Evolutionary conservation across 2,888 invertebrate species (phyloP).

Genomic region (Thymelicus lineola): DNA sequence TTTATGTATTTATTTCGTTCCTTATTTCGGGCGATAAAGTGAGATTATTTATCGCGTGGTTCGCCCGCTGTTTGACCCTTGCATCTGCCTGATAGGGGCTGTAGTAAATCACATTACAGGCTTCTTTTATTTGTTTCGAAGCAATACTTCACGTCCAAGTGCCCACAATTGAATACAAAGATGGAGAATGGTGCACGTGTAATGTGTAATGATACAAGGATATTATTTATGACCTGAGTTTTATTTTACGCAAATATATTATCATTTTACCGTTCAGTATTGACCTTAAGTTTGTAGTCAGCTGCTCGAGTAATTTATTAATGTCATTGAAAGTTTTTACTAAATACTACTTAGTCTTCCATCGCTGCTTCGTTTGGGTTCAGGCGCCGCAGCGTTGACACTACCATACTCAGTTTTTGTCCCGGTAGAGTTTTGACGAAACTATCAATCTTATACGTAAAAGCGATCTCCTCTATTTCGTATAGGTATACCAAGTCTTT

Average conservation of each 20-base stretch:
- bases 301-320: background rate
- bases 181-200: slow-evolving; percentile 25
- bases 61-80: slow-evolving; percentile 36
- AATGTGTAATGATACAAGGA: slow-evolving; percentile 22
- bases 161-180: slow-evolving; percentile 37
- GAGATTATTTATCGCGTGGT: slow-evolving; percentile 37
- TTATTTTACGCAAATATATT: slow-evolving; percentile 11
- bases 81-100: slow-evolving; percentile 37
- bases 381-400: too few species aligned
- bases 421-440: too few species aligned
- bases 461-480: too few species aligned
- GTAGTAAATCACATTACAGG: slow-evolving; percentile 37
- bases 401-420: too few species aligned
- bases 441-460: too few species aligned
- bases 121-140: slow-evolving; percentile 33
- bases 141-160: slow-evolving; percentile 35
- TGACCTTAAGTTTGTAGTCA: background rate
- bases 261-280: background rate
- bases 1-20: slow-evolving; percentile 35
- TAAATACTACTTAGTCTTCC: too few species aligned
- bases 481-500: too few species aligned
- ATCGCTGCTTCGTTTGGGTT: too few species aligned
- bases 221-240: slow-evolving; percentile 26
- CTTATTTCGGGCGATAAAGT: slow-evolving; percentile 35
- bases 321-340: too few species aligned